Conservation (phyloP, 2,113 vertebrate genomes). For the Poeciliopsis prolifica region DNA sequence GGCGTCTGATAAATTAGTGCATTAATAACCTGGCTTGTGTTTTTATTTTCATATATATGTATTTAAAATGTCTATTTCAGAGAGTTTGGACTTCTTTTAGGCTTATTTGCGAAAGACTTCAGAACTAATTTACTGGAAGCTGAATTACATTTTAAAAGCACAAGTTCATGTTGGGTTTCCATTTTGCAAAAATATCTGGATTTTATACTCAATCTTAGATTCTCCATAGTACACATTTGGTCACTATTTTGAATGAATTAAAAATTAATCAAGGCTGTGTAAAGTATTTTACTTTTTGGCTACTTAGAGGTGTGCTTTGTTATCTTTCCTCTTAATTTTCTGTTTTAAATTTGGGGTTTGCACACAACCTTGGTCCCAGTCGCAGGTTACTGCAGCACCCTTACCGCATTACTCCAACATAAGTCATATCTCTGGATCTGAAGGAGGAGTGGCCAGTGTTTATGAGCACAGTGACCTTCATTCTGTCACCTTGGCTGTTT, state of each 20-base stretch:
- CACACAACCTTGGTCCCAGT: slow-evolving; percentile 1
- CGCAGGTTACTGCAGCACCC: slow-evolving; percentile 35
- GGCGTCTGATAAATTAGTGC: neutral
- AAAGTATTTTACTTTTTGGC: neutral
- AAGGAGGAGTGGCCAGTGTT: slow-evolving; percentile 35
- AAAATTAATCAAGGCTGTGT: neutral
- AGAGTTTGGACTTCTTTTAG: slow-evolving; percentile 23
- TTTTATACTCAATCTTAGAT: neutral
- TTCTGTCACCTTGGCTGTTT: slow-evolving; percentile 61
- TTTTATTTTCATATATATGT: neutral
- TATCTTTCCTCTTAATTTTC: neutral
- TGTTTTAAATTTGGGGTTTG: slow-evolving; percentile 16
- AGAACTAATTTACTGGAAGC: slow-evolving; percentile 6
- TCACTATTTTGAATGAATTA: neutral
- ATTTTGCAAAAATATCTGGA: neutral
- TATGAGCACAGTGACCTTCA: slow-evolving; percentile 57
- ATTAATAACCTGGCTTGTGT: neutral
- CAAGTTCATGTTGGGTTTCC: neutral
- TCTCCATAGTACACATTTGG: neutral
- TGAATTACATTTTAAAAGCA: slow-evolving; percentile 15
- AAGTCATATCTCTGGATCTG: slow-evolving; percentile 43
- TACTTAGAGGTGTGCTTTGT: neutral
- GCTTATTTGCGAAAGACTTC: slow-evolving; percentile 15
- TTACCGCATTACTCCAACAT: slow-evolving; percentile 26
- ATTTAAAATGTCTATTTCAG: neutral